Evolutionary conservation across 1,140 invertebrate genomes (phyloP), one percentile per base, ranked within the genome.

Genomic region (Diuraphis noxia): DNA sequence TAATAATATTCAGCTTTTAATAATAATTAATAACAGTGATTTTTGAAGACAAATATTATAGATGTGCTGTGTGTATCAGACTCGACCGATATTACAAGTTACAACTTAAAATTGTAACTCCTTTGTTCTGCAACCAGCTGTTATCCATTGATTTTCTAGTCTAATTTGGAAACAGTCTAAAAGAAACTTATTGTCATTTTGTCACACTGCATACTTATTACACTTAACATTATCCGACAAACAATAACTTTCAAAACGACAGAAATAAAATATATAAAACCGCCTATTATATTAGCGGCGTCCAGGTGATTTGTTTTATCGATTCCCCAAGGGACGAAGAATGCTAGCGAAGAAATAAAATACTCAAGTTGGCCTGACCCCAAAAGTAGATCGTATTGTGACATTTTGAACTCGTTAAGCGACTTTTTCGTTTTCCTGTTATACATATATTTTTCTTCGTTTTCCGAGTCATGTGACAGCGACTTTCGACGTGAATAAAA

Each of bases 401-500:
- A 56, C 49, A 56, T 87, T 87, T 25, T 87, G 23, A 87, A 56
- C 85, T 87, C 36, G 85, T 87, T 87, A 56, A 56, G 46, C 36
- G 36, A 56, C 25, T 87, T 38, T 38, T 87, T 38, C 23, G 34
- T 52, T 56, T 30, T 87, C 36, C 85, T 38, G 13, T 25, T 38
- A 25, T 52, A 87, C 8, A 56, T 56, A 87, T 19, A 56, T 56
- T 38, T 38, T 56, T 38, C 49, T 87, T 87, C 36, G 36, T 87
- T 56, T 87, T 38, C 17, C 46, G 85, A 87, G 19, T 52, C 46
- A 36, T 87, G 85, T 40, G 85, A 56, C 49, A 87, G 85, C 23
- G 49, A 87, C 46, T 87, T 87, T 87, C 49, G 52, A 87, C 85
- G 85, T 56, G 49, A 87, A 25, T 56, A 87, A 87, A 87, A 87